Percentiles rank a stretch among this genome's conserved stretches.
phyloP scores from a whole-genome alignment of 2,888 invertebrate species.

The Cyclophora punctaria region DNA sequence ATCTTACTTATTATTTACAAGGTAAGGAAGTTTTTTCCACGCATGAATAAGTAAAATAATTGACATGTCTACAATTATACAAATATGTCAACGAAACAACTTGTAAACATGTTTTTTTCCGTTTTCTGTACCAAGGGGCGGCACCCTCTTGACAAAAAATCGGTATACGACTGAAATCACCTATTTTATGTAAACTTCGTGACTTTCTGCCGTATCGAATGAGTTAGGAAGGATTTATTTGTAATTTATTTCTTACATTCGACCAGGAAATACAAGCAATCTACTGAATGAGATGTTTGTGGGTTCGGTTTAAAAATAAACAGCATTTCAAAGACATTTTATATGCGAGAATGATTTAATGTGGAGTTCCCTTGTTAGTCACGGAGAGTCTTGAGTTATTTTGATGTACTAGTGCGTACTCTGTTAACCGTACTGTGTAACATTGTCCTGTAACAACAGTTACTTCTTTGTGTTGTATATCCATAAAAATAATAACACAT shows the following conservation, averaged over 20 bases:
- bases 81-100: conserved; percentile 36
- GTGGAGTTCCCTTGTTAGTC: conserved; percentile 40
- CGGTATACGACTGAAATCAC: conserved; percentile 66
- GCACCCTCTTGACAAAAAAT: conserved; percentile 55
- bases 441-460: neutral
- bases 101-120: conserved; percentile 69
- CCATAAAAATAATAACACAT: neutral
- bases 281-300: conserved; percentile 48
- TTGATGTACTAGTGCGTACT: conserved; percentile 5
- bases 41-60: no score
- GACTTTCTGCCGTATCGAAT: conserved; percentile 71
- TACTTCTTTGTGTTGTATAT: neutral
- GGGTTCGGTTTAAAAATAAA: conserved; percentile 49
- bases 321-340: conserved; percentile 29
- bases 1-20: no score
- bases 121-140: conserved; percentile 29
- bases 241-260: conserved; percentile 37
- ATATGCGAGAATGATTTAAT: conserved; percentile 43
- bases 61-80: no score
- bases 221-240: conserved; percentile 72
- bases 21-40: neutral
- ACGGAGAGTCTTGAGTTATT: conserved; percentile 29
- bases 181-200: conserved; percentile 75
- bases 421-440: neutral
- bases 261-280: conserved; percentile 37